Evolutionary conservation across 2,113 vertebrate species (phyloP), one percentile per base, ranked within the genome.

Genomic region (Saccopteryx leptura): DNA sequence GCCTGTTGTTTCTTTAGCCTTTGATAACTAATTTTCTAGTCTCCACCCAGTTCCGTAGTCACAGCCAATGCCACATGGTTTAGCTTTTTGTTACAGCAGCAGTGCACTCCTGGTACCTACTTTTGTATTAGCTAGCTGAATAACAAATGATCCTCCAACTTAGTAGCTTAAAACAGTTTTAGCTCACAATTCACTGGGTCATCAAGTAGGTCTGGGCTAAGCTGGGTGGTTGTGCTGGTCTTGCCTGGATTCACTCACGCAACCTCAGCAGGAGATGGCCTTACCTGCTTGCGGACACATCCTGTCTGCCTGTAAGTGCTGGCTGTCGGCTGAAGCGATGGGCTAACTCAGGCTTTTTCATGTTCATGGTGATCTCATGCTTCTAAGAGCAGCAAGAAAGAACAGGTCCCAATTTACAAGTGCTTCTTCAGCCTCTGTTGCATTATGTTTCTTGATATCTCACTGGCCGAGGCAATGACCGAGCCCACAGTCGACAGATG

Each of bases 1-100:
- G 9, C 50, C 39, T 28, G 9, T 11, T 75, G n/a, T 26, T 46
- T 88, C 91, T 56, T 15, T 48, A 74, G 23, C 4, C 18, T 92
- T 74, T 61, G 21, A 56, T 58, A 33, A 87, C 28, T 90, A 60
- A 85, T 66, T 94, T 86, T 91, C 63, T 31, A 90, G 50, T 54
- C 23, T 69, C 39, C 14, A 61, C 68, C 50, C 19, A 50, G 52
- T 60, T 86, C 31, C 18, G 63, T 4, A 69, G 21, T 21, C n/a
- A 86, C 21, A 89, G 39, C 39, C 1, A 69, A 23, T 60, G 15
- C 19, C 21, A 68, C 3, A 24, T 1, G 3, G 69, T 86, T 83
- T 26, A 58, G 11, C 17, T 24, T 63, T 88, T 88, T 72, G 31
- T 33, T 31, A 69, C 1, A 31, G 31, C 3, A 82, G 17, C 3